Evolutionary conservation across 1,140 invertebrate species (phyloP).

Genomic region (Ridgeia piscesae): DNA sequence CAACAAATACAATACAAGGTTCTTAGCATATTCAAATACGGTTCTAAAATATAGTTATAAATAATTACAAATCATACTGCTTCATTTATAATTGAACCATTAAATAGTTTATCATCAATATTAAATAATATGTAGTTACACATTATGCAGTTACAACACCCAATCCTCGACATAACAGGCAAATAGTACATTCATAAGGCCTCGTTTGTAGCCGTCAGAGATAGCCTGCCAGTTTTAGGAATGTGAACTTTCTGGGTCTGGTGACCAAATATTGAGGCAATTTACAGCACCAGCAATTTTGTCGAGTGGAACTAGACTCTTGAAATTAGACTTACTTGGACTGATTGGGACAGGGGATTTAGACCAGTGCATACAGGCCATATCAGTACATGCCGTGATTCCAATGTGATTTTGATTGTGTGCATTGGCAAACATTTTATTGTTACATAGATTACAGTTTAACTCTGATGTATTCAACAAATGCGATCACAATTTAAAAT

Average conservation of each 20-base stretch:
- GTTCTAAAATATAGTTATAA: background rate
- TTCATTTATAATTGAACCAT: background rate
- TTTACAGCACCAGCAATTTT: background rate
- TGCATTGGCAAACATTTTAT: no score
- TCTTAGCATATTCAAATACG: background rate
- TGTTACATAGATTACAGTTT: no score
- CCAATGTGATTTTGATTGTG: no score
- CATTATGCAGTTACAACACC: background rate
- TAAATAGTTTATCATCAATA: background rate
- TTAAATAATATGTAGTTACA: background rate
- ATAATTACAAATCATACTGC: background rate
- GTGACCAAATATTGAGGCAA: background rate
- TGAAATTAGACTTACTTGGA: no score
- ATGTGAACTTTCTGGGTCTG: background rate
- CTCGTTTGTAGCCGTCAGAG: no score
- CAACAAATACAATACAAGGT: background rate
- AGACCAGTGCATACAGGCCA: no score
- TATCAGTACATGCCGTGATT: no score
- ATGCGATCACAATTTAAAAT: no score
- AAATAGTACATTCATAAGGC: background rate
- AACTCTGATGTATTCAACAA: no score
- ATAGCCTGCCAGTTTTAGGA: background rate
- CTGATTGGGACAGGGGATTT: no score
- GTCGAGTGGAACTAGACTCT: background rate
- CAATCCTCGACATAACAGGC: background rate